Evolutionary conservation across 2,797 vertebrate genomes (phyloP).

Genomic region (Sebastes trivittatus): DNA sequence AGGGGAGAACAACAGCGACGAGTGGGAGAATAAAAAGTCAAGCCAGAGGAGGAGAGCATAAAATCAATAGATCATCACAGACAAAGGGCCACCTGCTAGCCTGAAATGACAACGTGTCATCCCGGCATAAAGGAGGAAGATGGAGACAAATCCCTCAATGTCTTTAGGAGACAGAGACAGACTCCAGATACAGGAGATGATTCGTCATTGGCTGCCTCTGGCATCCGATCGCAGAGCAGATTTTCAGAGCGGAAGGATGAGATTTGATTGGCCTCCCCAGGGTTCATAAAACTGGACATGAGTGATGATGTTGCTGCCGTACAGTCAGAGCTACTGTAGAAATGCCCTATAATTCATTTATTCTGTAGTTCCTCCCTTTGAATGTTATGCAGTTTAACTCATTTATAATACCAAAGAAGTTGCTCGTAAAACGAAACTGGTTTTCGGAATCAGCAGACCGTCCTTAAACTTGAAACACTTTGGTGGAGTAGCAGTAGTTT

Average conservation of each 20-base stretch:
- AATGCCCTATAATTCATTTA: not conserved
- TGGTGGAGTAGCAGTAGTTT: not conserved
- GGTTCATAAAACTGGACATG: constrained; percentile 33
- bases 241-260: constrained; percentile 32
- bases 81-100: constrained; percentile 77
- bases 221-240: constrained; percentile 31
- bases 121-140: constrained; percentile 52
- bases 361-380: not conserved
- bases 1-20: constrained; percentile 38
- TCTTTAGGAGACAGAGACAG: constrained; percentile 45
- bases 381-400: not conserved
- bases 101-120: constrained; percentile 70
- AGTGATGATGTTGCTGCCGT: not conserved
- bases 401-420: not conserved
- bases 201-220: constrained; percentile 35
- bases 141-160: constrained; percentile 53
- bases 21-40: constrained; percentile 63
- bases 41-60: constrained; percentile 41
- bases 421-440: not conserved
- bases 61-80: constrained; percentile 77
- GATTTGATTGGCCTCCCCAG: constrained; percentile 42
- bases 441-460: not conserved
- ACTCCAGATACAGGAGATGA: constrained; percentile 37
- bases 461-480: not conserved
- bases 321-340: not conserved